A percentile compares a stretch with the other conserved stretches of the same genome.
phyloP scores from a whole-genome alignment of 2,797 vertebrate genomes.

The Darevskia mixta region DNA sequence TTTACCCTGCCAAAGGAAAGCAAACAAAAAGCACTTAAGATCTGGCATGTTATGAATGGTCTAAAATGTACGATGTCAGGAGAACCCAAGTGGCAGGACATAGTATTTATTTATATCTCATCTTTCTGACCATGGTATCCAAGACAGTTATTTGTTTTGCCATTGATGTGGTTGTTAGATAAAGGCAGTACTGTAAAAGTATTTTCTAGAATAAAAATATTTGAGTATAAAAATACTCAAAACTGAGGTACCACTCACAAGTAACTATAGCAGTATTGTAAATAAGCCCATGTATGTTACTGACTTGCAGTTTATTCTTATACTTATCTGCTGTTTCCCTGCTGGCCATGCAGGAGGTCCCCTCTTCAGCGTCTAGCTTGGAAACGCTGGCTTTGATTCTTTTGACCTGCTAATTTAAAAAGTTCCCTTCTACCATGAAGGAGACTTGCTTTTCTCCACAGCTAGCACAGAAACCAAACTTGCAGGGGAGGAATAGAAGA shows the following conservation, averaged over 20 bases:
- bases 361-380: background rate
- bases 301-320: background rate
- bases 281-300: background rate
- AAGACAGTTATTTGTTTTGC: background rate
- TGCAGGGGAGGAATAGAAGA: background rate
- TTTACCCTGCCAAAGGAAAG: background rate
- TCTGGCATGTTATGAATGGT: background rate
- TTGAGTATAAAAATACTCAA: no score
- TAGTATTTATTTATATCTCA: background rate
- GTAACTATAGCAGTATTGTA: background rate
- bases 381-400: background rate
- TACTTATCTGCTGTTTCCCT: background rate
- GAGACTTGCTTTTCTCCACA: background rate
- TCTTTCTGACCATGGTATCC: background rate
- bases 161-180: background rate
- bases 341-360: background rate
- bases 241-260: background rate
- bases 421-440: background rate
- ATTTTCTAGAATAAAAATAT: constrained; percentile 1
- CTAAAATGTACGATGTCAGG: background rate
- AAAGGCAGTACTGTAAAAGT: background rate
- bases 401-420: background rate
- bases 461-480: background rate
- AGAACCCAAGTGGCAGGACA: background rate
- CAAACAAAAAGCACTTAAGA: background rate